phyloP scores from a whole-genome alignment of 2,888 invertebrate species.

The Unio pictorum region DNA sequence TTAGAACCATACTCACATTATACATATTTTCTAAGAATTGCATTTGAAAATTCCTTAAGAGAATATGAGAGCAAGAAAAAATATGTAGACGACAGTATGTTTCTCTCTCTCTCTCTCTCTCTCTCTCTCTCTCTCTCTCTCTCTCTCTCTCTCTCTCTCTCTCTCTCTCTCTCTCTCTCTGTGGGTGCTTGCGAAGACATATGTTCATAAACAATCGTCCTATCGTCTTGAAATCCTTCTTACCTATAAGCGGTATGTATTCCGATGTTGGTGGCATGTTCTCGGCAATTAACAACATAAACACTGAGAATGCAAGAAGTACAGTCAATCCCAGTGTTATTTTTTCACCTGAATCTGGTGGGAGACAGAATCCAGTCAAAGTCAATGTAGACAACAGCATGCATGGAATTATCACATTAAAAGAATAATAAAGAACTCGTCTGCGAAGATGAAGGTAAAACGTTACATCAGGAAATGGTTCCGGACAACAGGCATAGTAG shows the following conservation, averaged over 20 bases:
- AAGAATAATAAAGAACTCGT: slow-evolving; percentile 73
- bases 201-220: neutral
- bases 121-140: no score
- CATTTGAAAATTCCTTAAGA: no score
- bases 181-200: neutral
- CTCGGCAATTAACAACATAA: slow-evolving; percentile 76
- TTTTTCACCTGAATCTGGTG: slow-evolving; percentile 76
- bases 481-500: slow-evolving; percentile 73
- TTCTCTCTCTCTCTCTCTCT: no score
- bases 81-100: no score
- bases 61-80: no score
- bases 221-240: slow-evolving; percentile 16
- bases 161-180: neutral
- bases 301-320: slow-evolving; percentile 76
- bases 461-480: slow-evolving; percentile 75
- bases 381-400: slow-evolving; percentile 78
- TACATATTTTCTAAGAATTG: no score
- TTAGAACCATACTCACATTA: no score
- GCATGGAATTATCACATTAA: slow-evolving; percentile 76
- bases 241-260: slow-evolving; percentile 76
- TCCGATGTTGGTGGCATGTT: slow-evolving; percentile 77
- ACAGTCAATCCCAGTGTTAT: slow-evolving; percentile 76
- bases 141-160: neutral
- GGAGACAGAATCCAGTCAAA: slow-evolving; percentile 74
- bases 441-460: slow-evolving; percentile 74